Conservation (phyloP, 2,113 vertebrate genomes). For the Callopanchax toddi region DNA sequence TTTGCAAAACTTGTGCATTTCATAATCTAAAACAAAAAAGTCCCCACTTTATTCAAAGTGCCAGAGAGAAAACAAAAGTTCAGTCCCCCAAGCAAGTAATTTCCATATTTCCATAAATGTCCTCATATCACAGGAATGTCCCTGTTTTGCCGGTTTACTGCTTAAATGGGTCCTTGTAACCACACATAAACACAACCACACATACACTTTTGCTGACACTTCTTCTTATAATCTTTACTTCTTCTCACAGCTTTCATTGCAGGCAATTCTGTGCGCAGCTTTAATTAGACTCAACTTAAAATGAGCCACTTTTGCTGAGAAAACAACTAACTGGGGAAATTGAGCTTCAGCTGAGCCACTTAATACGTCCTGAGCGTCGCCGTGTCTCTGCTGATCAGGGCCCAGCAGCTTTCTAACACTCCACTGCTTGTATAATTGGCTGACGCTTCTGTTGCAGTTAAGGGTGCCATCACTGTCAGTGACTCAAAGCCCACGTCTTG, state of each 20-base stretch:
- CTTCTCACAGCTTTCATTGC: conserved; percentile 15
- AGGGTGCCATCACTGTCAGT: conserved; percentile 23
- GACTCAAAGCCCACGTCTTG: conserved; percentile 1
- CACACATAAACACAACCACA: conserved; percentile 4
- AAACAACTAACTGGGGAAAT: conserved; percentile 41
- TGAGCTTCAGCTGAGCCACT: conserved; percentile 35
- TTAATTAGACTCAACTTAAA: conserved; percentile 53
- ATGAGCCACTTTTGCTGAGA: conserved; percentile 42
- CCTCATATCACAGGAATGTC: not conserved
- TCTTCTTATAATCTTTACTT: conserved; percentile 18
- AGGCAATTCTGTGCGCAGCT: conserved; percentile 19
- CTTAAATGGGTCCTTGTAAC: not conserved
- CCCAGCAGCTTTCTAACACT: conserved; percentile 13
- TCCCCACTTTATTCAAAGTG: not conserved
- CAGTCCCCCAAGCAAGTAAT: not conserved
- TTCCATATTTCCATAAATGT: not conserved
- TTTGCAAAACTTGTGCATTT: not conserved
- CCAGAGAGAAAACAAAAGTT: not conserved
- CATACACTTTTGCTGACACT: not conserved
- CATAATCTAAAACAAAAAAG: not conserved
- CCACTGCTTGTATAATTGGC: conserved; percentile 40
- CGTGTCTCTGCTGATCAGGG: conserved; percentile 11
- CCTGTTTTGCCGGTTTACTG: not conserved
- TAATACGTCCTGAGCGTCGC: conserved; percentile 28
- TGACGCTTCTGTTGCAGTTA: conserved; percentile 27